Evolutionary conservation across 2,888 invertebrate genomes (phyloP).

Genomic region (Synanthedon formicaeformis): DNA sequence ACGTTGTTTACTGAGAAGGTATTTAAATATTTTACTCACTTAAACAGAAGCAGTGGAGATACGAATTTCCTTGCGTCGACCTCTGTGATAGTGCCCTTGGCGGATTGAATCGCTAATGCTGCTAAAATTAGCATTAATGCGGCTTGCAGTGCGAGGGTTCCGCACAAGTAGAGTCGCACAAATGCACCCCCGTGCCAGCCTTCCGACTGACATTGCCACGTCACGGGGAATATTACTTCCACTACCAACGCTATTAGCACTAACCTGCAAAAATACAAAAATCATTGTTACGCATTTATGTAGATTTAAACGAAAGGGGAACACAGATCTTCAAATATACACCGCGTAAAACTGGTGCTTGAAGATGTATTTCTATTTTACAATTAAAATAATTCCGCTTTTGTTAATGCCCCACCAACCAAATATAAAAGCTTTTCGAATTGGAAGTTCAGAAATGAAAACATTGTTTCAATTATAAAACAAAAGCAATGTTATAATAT

Average conservation of each 20-base stretch:
- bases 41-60: constrained; percentile 77
- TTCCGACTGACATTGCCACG: constrained; percentile 77
- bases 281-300: too few relatives aligned
- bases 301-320: too few relatives aligned
- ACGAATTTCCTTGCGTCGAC: constrained; percentile 77
- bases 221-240: constrained; percentile 74
- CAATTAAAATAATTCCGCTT: too few relatives aligned
- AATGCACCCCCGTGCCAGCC: constrained; percentile 79
- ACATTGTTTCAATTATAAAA: too few relatives aligned
- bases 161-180: constrained; percentile 79
- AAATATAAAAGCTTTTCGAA: too few relatives aligned
- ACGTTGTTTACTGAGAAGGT: too few relatives aligned
- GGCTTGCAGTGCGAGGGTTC: constrained; percentile 75
- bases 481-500: too few relatives aligned
- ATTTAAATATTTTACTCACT: constrained; percentile 56
- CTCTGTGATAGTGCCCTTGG: constrained; percentile 84
- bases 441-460: too few relatives aligned
- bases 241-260: constrained; percentile 74
- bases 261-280: constrained; percentile 63
- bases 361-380: too few relatives aligned
- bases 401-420: too few relatives aligned
- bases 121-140: constrained; percentile 74
- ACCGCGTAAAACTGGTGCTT: too few relatives aligned
- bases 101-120: constrained; percentile 77
- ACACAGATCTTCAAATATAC: too few relatives aligned